Base-by-base conservation (phyloP, 2,797 vertebrate species). In the Stomatorhinus walkeri region DNA sequence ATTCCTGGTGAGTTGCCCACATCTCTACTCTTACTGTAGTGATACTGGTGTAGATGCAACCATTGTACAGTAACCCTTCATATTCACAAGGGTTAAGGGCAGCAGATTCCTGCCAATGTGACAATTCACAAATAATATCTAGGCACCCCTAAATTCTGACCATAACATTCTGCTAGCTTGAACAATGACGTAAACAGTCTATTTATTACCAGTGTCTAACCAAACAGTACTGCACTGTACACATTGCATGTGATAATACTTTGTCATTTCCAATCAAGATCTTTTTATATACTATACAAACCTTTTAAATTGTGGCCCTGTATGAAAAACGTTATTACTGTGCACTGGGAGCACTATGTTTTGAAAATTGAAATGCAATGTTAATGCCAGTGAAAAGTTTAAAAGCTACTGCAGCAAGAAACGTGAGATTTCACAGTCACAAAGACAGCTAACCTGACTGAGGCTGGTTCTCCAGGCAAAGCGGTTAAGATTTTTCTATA, bases 1-100 rank as follows among this genome's bases (percentile, higher is more conserved):
- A 95, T 98, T 89, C 97, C 97, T 48, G 98, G 97, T 98, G 93
- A 90, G 83, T 2, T 28, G 24, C 12, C 16, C 5, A 16, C 32
- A 1, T 46, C 36, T 28, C 54, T 14, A 3, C 5, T 49, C 36
- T 46, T 56, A 64, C 72, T 22, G 5, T 51, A 49, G 22, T 52
- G 6, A 72, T 54, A 12, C 3, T 16, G 1, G 24, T 24, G n/a
- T 36, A 22, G 36, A 46, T 6, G 12, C 22, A 8, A 2, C 68
- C 9, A 40, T 32, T 54, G 2, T 68, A 68, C 3, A 68, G 61
- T 68, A 12, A 68, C 61, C 61, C 61, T 68, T 32, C 61, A 68
- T 24, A 68, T 28, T 32, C 3, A 28, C 61, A 32, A 32, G 61
- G 61, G 24, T 32, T 72, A 72, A 32, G 4, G 4, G 64, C 61